phyloP scores from a whole-genome alignment of 2,797 vertebrate species.

The Argentina silus region DNA sequence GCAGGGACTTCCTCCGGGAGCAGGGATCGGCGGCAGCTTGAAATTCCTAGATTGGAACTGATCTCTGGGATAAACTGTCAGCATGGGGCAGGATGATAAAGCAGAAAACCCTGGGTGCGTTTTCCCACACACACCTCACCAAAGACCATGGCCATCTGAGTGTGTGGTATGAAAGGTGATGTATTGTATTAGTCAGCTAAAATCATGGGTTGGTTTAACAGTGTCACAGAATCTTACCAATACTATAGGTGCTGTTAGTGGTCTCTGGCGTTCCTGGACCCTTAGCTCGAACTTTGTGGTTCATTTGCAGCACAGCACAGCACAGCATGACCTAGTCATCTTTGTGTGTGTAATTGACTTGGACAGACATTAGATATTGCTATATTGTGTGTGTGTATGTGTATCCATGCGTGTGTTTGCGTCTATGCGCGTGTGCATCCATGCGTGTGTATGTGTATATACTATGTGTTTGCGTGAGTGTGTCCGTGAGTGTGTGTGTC shows the following conservation, averaged over 20 bases:
- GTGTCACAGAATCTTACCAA: too few relatives aligned
- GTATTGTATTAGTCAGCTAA: too few relatives aligned
- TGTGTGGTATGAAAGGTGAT: not conserved
- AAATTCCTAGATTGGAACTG: constrained; percentile 64
- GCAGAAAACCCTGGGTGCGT: not conserved
- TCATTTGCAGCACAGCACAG: not conserved
- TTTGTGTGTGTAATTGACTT: not conserved
- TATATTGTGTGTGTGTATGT: too few relatives aligned
- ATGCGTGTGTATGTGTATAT: too few relatives aligned
- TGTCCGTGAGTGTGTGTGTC: not conserved
- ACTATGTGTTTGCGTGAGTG: too few relatives aligned
- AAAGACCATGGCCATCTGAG: not conserved
- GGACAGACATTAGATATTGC: not conserved
- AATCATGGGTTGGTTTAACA: too few relatives aligned
- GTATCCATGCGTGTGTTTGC: too few relatives aligned
- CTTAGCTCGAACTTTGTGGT: not conserved
- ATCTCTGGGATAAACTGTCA: constrained; percentile 63
- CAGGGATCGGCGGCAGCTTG: constrained; percentile 53
- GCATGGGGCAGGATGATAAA: constrained; percentile 44
- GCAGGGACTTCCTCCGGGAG: constrained; percentile 69
- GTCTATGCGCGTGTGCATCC: too few relatives aligned
- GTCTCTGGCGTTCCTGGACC: not conserved
- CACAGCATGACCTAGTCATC: not conserved
- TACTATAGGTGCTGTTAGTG: not conserved
- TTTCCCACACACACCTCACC: not conserved